Evolutionary conservation across 2,113 vertebrate species (phyloP).

Genomic region (Pelodiscus sinensis): DNA sequence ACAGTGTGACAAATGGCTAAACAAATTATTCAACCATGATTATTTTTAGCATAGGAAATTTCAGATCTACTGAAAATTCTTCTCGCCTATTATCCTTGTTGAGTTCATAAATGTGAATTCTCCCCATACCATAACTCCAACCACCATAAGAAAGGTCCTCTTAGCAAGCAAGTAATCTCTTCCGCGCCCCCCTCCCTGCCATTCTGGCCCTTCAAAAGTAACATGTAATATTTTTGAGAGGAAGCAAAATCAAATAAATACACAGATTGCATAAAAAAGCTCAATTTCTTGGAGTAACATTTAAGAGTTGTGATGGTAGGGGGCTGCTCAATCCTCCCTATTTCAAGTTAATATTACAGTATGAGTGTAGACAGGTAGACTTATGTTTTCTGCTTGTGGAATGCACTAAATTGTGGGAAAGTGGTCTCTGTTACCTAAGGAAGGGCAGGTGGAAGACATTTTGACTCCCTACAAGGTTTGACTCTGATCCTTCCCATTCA

Average conservation of each 20-base stretch:
- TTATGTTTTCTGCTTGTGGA: not conserved
- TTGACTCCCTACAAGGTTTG: not conserved
- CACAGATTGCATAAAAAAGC: not conserved
- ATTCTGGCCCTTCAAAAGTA: not conserved
- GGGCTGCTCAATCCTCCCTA: not conserved
- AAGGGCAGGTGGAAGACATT: not conserved
- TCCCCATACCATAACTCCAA: not conserved
- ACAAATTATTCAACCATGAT: not conserved
- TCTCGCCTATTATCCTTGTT: not conserved
- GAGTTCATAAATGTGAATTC: not conserved
- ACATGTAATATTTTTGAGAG: not conserved
- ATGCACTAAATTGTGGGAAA: not conserved
- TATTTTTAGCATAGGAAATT: not conserved
- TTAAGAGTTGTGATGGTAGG: fast-evolving
- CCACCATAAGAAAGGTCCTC: not conserved
- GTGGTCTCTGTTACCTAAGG: not conserved
- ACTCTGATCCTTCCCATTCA: not conserved
- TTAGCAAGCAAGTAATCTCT: not conserved
- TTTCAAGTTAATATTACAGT: not conserved
- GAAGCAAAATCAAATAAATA: not conserved
- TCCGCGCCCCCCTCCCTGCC: too few species aligned
- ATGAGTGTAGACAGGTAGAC: not conserved
- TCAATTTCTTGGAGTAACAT: not conserved
- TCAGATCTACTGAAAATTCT: not conserved
- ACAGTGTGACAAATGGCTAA: not conserved